Evolutionary conservation across 2,888 invertebrate species (phyloP), one percentile per base, ranked within the genome.

Genomic region (Lepidochitona cinerea): DNA sequence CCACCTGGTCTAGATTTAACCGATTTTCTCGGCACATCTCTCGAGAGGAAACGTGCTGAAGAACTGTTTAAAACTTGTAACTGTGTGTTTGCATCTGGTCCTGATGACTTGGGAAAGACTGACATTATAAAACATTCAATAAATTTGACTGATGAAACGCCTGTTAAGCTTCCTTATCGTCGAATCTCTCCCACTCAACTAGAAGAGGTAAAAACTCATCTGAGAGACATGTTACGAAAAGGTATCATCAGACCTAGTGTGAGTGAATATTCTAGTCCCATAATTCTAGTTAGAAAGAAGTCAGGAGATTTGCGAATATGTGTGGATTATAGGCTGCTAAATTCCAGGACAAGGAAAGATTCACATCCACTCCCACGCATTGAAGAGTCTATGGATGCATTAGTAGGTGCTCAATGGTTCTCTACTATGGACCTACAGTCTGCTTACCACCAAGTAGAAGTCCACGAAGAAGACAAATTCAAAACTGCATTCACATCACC

Each of bases 211-310:
- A 72, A 68, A 29, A 37, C 68, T 26, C 79, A 79, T 54, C 41
- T 79, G 23, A 37, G 77, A 33, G 64, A 72, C 52, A 52, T 77
- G 53, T 14, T 75, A 6, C 29, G 70, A 9, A 74, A 75, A 64
- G 75, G 75, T 7, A 74, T 79, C 26, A 81, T 81, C 33, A 52
- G 75, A 18, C 69, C 71, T 29, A 76, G 76, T 36, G 37, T 4
- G 3, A 75, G 75, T 54, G 76, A 77, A 12, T 82, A 78, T 37
- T 73, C 81, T 18, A 68, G 74, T 29, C 73, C 79, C 26, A 59
- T 79, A n/a, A 76, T 81, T 12, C 64, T 79, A 12, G 77, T 79
- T 0, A 53, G 75, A 23, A 81, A 81, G 66, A 75, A 75, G n/a
- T 71, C 73, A 35, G 69, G 66, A 1, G 41, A 37, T 18, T 36